A percentile compares a stretch with the other conserved stretches of the same genome.
These are phyloP conservation scores for Corbicula japonica DNA, from an alignment of 2,888 invertebrate genomes.

Conservation along the genomic window DNA sequence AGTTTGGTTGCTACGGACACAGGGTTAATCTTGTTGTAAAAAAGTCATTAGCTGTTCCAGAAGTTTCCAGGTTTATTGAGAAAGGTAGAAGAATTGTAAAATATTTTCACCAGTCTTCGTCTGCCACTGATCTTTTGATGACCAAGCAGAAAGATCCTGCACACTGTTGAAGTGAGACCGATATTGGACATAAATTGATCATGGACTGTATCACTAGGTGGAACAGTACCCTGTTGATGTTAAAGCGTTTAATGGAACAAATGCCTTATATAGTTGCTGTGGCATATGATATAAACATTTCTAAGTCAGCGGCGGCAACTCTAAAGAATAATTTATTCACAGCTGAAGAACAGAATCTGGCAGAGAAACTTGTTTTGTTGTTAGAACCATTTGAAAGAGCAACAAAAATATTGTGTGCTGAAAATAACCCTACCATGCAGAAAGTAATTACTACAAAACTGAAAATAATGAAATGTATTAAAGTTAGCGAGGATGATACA, in stretches of 20 bases:
- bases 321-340: too few relatives aligned
- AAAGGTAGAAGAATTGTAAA: too few relatives aligned
- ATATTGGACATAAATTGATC: not conserved
- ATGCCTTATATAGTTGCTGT: not conserved
- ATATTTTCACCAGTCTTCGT: too few relatives aligned
- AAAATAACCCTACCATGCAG: not conserved
- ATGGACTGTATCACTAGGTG: slow-evolving; percentile 1
- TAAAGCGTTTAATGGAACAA: not conserved
- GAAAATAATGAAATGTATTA: not conserved
- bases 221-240: not conserved
- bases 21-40: not conserved
- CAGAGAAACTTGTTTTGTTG: too few relatives aligned
- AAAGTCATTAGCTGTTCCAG: not conserved
- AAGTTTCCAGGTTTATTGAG: too few relatives aligned
- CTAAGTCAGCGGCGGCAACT: too few relatives aligned
- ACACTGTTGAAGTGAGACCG: not conserved
- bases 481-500: not conserved
- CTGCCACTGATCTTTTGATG: not conserved
- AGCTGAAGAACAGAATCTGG: too few relatives aligned
- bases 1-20: not conserved
- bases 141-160: not conserved
- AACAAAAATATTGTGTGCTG: not conserved
- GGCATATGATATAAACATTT: too few relatives aligned
- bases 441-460: slow-evolving; percentile 1
- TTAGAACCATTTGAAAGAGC: too few relatives aligned